A percentile compares a stretch with the other conserved stretches of the same genome.
These are phyloP conservation scores for Archivesica marissinica DNA, from an alignment of 1,140 invertebrate genomes.

Conservation along the genomic window DNA sequence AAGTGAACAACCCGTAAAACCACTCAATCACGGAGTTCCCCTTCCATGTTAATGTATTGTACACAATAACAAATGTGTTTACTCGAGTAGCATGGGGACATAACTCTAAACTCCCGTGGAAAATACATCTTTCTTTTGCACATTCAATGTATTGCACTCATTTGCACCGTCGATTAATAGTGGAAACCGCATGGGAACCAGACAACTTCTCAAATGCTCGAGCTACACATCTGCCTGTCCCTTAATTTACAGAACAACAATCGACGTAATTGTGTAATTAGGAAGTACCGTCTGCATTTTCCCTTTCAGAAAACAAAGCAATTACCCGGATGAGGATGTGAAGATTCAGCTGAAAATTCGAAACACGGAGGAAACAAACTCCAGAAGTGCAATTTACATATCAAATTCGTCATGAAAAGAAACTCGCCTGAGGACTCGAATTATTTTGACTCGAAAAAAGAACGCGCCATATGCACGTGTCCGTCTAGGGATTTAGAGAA, in stretches of 20 bases:
- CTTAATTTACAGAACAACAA: constrained; percentile 32
- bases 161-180: too few relatives aligned
- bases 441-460: constrained; percentile 15
- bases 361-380: constrained; percentile 3
- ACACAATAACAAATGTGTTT: too few relatives aligned
- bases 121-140: too few relatives aligned
- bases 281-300: constrained; percentile 9
- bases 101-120: too few relatives aligned
- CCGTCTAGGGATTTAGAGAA: too few relatives aligned
- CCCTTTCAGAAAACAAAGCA: not conserved
- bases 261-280: constrained; percentile 16
- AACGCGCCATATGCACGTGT: not conserved
- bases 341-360: not conserved
- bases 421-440: not conserved
- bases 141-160: too few relatives aligned
- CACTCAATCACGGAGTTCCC: too few relatives aligned
- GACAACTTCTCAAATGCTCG: not conserved
- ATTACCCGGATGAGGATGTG: not conserved
- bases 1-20: too few relatives aligned
- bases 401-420: not conserved
- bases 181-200: not conserved
- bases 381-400: constrained; percentile 33
- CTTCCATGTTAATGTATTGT: too few relatives aligned
- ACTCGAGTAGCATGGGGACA: too few relatives aligned
- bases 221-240: not conserved